Base-by-base conservation (phyloP, 2,797 vertebrate species). In the Sebastes hubbsi region DNA sequence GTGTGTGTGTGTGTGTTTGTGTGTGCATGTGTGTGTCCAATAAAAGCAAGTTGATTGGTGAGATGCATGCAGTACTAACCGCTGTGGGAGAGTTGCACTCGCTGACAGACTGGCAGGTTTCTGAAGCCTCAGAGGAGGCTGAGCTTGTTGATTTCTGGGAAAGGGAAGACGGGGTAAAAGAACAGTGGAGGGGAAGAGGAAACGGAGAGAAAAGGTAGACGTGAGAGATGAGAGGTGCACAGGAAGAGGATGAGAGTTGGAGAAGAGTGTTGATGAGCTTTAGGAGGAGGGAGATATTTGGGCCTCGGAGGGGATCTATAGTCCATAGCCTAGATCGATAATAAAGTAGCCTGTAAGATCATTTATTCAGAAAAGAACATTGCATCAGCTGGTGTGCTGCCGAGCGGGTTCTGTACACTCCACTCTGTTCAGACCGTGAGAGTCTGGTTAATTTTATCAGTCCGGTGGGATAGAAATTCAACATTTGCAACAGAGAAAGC, bases 81-180 rank as follows among this genome's bases (percentile, higher is more conserved):
- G 97, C 96, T 85, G 98, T 99, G 62, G 98, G 98, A 87, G 98
- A 99, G 96, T 95, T 98, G 96, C 98, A 99, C 93, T 99, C 98
- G 93, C 98, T 99, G 91, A 99, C 97, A 5, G 98, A 99, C 96
- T 97, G 98, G 94, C 98, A 99, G 85, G 97, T 98, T 90, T 99
- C 98, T 3, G 98, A 99, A 77, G 98, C 98, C 95, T 99, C 98
- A 0, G 98, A 99, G 85, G 98, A 99, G 1, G 98, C 97, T 0
- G 98, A 99, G 94, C 98, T 99, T 84, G 98, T 99, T 87, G 98
- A 99, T 93, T 99, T 99, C 98, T 99, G 96, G 87, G 75, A 56
- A 85, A 83, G 64, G 88, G 83, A 75, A 91, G 62, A 87, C 84
- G 84, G 66, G 78, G 77, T 54, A 77, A 81, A 79, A 68, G 38